A percentile compares a stretch with the other conserved stretches of the same genome.
phyloP scores from a whole-genome alignment of 2,888 invertebrate species.

The Invenusta paracnida region DNA sequence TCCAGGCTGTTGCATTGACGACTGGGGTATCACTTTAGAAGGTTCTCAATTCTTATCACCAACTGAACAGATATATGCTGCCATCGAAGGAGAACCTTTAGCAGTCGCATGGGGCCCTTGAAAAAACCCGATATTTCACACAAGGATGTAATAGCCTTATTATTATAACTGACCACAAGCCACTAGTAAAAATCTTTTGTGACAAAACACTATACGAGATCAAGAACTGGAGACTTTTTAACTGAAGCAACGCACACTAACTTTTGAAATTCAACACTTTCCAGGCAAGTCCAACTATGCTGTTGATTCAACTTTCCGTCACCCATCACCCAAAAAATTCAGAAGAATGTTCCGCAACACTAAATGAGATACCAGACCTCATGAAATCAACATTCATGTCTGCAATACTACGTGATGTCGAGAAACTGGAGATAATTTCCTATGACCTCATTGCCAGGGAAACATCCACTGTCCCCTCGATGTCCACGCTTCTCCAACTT shows the following conservation, averaged over 20 bases:
- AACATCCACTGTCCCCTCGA: neutral
- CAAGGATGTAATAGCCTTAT: neutral
- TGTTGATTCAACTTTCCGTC: neutral
- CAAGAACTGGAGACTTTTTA: neutral
- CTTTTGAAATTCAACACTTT: neutral
- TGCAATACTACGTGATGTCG: neutral
- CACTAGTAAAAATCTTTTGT: neutral
- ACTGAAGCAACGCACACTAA: neutral
- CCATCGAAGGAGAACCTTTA: neutral
- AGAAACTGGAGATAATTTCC: neutral
- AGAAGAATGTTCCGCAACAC: neutral
- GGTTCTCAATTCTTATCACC: no score
- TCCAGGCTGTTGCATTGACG: neutral
- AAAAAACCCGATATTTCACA: neutral
- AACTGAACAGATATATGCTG: neutral
- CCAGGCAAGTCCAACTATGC: neutral
- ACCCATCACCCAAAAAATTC: neutral
- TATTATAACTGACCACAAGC: neutral
- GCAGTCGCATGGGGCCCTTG: neutral
- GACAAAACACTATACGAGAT: neutral
- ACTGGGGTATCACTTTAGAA: no score
- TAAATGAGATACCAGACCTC: neutral
- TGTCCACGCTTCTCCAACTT: neutral
- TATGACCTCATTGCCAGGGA: neutral
- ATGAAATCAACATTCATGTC: neutral